phyloP scores from a whole-genome alignment of 2,797 vertebrate species.

The Synaphobranchus kaupii region DNA sequence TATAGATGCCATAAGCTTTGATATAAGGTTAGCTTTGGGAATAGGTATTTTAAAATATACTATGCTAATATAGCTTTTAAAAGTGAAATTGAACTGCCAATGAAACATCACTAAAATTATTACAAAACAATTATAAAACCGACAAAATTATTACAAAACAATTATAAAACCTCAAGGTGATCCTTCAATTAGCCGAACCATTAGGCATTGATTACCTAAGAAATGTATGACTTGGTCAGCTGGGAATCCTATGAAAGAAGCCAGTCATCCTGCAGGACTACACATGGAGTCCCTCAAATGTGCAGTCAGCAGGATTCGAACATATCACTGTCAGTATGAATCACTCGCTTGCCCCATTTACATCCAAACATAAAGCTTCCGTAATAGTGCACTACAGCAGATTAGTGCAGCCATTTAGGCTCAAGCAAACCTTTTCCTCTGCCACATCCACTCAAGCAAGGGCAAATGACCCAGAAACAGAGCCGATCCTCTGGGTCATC shows the following conservation, averaged over 20 bases:
- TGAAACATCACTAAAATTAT: neutral
- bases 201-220: neutral
- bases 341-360: neutral
- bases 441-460: neutral
- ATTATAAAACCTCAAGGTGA: neutral
- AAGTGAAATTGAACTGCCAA: neutral
- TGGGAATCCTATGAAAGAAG: neutral
- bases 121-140: neutral
- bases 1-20: neutral
- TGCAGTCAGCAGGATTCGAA: neutral
- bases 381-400: neutral
- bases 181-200: neutral
- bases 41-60: neutral
- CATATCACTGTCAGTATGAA: conserved; percentile 2
- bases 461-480: conserved; percentile 9
- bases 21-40: neutral
- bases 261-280: neutral
- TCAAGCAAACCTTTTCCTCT: neutral
- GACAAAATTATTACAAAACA: neutral
- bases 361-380: neutral
- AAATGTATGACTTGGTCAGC: neutral
- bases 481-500: neutral
- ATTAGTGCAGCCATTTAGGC: conserved; percentile 10
- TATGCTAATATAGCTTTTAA: neutral
- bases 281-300: neutral